Conservation (phyloP, 2,113 vertebrate genomes). For the Nothoprocta pentlandii region DNA sequence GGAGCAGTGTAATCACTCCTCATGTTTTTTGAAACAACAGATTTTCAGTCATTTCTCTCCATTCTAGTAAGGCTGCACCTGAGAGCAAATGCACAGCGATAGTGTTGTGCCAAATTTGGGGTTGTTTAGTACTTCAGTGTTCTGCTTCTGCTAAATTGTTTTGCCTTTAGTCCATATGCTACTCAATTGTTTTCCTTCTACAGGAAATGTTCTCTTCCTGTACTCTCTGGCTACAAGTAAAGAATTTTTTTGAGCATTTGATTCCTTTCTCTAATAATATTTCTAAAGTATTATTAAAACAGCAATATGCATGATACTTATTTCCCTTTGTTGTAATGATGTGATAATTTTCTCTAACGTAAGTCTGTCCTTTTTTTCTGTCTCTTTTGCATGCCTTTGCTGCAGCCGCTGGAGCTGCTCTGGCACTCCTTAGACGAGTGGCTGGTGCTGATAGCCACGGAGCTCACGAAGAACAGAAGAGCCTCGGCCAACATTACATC, state of each 20-base stretch:
- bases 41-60: neutral
- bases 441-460: constrained; percentile 96
- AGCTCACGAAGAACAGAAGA: constrained; percentile 88
- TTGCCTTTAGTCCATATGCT: neutral
- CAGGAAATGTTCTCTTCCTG: neutral
- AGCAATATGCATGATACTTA: neutral
- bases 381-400: constrained; percentile 37
- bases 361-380: neutral
- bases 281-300: neutral
- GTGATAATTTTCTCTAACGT: neutral
- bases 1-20: neutral
- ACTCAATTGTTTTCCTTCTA: neutral
- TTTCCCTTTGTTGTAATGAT: neutral
- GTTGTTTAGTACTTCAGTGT: neutral
- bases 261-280: neutral
- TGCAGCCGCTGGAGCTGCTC: constrained; percentile 92
- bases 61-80: neutral
- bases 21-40: neutral
- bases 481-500: constrained; percentile 85
- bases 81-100: neutral
- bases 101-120: neutral
- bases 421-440: constrained; percentile 99
- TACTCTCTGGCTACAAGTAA: neutral
- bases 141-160: neutral
- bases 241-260: neutral